A percentile compares a stretch with the other conserved stretches of the same genome.
These are phyloP conservation scores for Sebastes baramenuke DNA, from an alignment of 2,797 vertebrate genomes.

Conservation along the genomic window DNA sequence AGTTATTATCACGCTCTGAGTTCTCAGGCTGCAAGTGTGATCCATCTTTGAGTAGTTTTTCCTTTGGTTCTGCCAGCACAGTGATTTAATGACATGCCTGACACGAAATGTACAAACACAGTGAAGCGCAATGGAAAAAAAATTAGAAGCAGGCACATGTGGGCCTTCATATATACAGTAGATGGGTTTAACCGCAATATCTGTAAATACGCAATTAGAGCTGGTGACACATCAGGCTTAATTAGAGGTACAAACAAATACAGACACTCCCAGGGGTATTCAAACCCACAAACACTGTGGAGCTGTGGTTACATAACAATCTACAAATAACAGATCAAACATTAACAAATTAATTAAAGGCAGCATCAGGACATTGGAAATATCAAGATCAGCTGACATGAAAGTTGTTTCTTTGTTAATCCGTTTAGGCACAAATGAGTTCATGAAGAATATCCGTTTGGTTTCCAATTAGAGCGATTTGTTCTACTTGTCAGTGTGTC, in stretches of 20 bases:
- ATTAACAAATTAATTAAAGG: constrained; percentile 12
- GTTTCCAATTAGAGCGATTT: constrained; percentile 51
- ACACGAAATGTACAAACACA: constrained; percentile 29
- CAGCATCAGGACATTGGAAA: background rate
- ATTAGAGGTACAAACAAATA: constrained; percentile 35
- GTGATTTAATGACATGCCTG: constrained; percentile 19
- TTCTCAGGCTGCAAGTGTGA: constrained; percentile 29
- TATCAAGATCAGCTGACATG: background rate
- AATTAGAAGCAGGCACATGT: constrained; percentile 22
- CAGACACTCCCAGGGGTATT: background rate
- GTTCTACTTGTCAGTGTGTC: constrained; percentile 42
- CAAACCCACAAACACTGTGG: background rate
- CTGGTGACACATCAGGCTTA: constrained; percentile 30
- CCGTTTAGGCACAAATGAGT: constrained; percentile 9
- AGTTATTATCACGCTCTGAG: constrained; percentile 22
- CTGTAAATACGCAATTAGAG: constrained; percentile 6
- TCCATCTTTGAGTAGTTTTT: constrained; percentile 46
- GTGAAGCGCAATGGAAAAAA: background rate
- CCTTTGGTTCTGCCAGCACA: constrained; percentile 44
- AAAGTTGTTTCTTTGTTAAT: background rate
- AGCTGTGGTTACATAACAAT: constrained; percentile 12
- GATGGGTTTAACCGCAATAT: background rate
- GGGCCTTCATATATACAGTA: background rate
- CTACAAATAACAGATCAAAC: constrained; percentile 1
- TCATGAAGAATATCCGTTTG: constrained; percentile 8